A percentile compares a stretch with the other conserved stretches of the same genome.
phyloP scores from a whole-genome alignment of 2,797 vertebrate species.

The Fringilla coelebs region DNA sequence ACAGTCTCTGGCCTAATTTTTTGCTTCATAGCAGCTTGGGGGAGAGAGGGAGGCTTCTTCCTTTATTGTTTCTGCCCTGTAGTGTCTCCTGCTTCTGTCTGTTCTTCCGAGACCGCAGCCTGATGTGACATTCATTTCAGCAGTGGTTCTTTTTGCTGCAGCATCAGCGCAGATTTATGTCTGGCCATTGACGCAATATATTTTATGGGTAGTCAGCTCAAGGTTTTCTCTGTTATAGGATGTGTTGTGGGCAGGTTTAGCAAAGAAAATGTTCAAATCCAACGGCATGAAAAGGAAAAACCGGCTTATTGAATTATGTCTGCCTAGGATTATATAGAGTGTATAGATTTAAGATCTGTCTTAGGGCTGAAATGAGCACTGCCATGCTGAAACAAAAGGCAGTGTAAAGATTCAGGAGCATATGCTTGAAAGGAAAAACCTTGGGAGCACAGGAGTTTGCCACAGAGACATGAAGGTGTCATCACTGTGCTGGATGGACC shows the following conservation, averaged over 20 bases:
- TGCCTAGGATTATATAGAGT: not conserved
- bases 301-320: not conserved
- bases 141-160: not conserved
- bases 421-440: not conserved
- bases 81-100: not conserved
- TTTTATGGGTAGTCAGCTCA: constrained; percentile 35
- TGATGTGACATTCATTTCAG: constrained; percentile 18
- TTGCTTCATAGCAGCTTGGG: not conserved
- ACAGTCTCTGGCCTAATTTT: not conserved
- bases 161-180: constrained; percentile 6
- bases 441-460: not conserved
- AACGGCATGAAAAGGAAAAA: not conserved
- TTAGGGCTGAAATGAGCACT: not conserved
- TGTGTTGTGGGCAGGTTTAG: not conserved
- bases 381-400: not conserved
- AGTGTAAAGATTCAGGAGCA: not conserved
- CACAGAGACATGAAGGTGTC: not conserved
- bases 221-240: constrained; percentile 6
- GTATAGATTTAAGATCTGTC: not conserved
- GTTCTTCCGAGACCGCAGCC: not conserved
- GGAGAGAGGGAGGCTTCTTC: not conserved
- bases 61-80: not conserved
- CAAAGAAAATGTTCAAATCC: not conserved
- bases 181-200: not conserved
- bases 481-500: not conserved